A percentile compares a stretch with the other conserved stretches of the same genome.
Conservation (phyloP, 2,888 invertebrate species). For the Pegoplata infirma region DNA sequence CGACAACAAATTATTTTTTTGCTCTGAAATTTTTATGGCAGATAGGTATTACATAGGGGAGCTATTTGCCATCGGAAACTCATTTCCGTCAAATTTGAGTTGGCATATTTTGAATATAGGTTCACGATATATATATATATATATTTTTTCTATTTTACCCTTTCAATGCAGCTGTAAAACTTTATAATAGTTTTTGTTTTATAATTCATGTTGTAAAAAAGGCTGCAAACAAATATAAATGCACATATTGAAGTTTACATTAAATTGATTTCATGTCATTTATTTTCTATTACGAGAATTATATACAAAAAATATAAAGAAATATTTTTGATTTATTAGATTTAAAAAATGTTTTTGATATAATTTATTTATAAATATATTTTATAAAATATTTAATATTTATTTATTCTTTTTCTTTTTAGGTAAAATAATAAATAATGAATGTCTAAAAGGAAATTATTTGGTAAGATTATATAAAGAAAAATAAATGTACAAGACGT, state of each 20-base stretch:
- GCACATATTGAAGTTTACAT: too few relatives aligned
- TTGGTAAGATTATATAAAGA: background rate
- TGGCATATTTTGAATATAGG: background rate
- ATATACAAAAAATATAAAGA: too few relatives aligned
- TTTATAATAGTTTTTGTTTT: conserved; percentile 3
- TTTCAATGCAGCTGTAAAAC: background rate
- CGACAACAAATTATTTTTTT: conserved; percentile 18
- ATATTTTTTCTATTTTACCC: background rate
- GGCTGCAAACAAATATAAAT: too few relatives aligned
- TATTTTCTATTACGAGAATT: background rate
- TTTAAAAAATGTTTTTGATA: conserved; percentile 33
- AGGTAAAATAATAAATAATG: background rate
- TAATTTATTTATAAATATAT: background rate
- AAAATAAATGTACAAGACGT: background rate
- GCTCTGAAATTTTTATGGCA: background rate
- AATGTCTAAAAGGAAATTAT: background rate
- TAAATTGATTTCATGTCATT: conserved; percentile 32
- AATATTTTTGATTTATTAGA: conserved; percentile 23
- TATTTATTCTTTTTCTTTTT: background rate
- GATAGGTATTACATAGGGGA: too few relatives aligned
- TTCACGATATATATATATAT: too few relatives aligned
- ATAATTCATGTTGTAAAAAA: background rate
- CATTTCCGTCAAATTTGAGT: background rate
- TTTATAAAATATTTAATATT: background rate
- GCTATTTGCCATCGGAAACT: too few relatives aligned